phyloP scores from a whole-genome alignment of 2,113 vertebrate species.

The Cavia aperea region DNA sequence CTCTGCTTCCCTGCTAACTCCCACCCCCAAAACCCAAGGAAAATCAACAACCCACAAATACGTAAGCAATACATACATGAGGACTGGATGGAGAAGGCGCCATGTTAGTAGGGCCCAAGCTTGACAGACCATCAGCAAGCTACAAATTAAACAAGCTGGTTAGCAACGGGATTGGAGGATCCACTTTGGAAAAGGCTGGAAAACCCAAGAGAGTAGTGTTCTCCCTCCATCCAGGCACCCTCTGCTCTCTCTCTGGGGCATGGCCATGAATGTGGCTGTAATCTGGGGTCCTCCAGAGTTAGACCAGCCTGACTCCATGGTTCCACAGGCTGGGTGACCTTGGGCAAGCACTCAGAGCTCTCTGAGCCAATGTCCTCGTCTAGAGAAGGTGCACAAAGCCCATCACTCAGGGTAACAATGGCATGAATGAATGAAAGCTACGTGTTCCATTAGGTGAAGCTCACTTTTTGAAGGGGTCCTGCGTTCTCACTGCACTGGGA shows the following conservation, averaged over 20 bases:
- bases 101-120: slow-evolving; percentile 88
- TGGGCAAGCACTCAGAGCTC: background rate
- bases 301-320: background rate
- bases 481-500: background rate
- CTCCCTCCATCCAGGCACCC: background rate
- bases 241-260: background rate
- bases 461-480: accelerated
- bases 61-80: slow-evolving; percentile 87
- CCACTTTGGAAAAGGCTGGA: background rate
- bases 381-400: background rate
- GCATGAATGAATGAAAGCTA: background rate
- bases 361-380: background rate
- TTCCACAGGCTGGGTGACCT: background rate
- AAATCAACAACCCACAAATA: slow-evolving; percentile 25
- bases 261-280: background rate
- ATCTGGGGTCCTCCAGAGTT: background rate
- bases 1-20: background rate
- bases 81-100: slow-evolving; percentile 81
- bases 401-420: background rate
- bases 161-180: slow-evolving; percentile 59
- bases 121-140: slow-evolving; percentile 83
- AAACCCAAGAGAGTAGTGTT: background rate
- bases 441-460: accelerated
- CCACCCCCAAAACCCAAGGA: background rate
- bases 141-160: slow-evolving; percentile 82